Percentiles rank a stretch among this genome's conserved stretches.
Conservation (phyloP, 92 coral and sea anemone species). For the Phymanthus crucifer region DNA sequence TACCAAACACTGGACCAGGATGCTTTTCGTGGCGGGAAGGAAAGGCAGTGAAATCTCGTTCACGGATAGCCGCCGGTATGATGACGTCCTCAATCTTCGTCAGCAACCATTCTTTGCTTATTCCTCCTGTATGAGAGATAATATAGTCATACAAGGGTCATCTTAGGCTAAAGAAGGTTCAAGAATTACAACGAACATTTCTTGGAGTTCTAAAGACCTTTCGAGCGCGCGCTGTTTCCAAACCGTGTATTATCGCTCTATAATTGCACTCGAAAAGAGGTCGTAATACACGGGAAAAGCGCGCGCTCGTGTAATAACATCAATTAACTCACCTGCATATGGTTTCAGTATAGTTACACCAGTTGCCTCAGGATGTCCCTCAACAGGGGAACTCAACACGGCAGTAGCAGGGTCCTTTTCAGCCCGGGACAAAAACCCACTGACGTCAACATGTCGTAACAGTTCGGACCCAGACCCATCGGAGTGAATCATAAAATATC, state of each 20-base stretch:
- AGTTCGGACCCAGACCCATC: constrained; percentile 97
- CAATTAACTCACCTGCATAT: constrained; percentile 65
- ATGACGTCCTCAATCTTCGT: constrained; percentile 74
- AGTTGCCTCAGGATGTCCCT: constrained; percentile 80
- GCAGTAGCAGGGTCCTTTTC: constrained; percentile 82
- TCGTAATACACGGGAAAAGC: no score
- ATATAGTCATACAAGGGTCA: no score
- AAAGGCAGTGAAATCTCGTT: constrained; percentile 83
- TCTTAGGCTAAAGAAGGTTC: no score
- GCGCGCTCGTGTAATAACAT: no score
- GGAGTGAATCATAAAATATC: constrained; percentile 80
- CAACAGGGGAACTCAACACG: constrained; percentile 85
- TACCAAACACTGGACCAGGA: constrained; percentile 84
- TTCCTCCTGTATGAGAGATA: no score
- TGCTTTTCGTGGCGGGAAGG: constrained; percentile 71
- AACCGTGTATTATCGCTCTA: no score
- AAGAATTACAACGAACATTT: background rate
- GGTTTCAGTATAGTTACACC: constrained; percentile 89
- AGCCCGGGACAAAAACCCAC: constrained; percentile 74
- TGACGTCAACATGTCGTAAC: constrained; percentile 74
- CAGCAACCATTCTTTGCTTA: constrained; percentile 70
- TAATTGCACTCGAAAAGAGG: no score
- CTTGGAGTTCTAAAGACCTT: background rate
- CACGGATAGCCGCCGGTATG: constrained; percentile 87
- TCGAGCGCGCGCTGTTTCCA: no score